Conservation (phyloP, 2,888 invertebrate genomes). For the Heptascelio sp. region DNA sequence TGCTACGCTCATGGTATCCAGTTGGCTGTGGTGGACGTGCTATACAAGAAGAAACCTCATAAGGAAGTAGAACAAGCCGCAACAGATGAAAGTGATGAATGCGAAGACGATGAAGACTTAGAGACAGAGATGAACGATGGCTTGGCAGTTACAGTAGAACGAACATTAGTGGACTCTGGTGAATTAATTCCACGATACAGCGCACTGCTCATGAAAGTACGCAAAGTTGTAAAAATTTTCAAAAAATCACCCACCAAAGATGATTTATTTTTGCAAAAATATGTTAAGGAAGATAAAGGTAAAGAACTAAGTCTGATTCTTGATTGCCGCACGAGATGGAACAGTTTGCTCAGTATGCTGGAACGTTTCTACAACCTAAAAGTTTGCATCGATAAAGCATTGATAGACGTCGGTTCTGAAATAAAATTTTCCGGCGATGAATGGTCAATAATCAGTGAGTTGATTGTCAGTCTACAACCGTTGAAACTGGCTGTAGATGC, state of each 20-base stretch:
- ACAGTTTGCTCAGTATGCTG: slow-evolving; percentile 65
- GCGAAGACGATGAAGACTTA: no score
- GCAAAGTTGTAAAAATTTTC: slow-evolving; percentile 69
- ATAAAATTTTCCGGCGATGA: slow-evolving; percentile 22
- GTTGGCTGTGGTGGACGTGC: slow-evolving; percentile 23
- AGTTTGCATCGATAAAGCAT: slow-evolving; percentile 20
- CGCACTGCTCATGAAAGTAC: no score
- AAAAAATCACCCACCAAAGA: slow-evolving; percentile 69
- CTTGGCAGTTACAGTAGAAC: no score
- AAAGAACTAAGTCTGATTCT: slow-evolving; percentile 65
- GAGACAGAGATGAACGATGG: no score
- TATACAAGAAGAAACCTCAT: no score
- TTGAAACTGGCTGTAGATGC: slow-evolving; percentile 28
- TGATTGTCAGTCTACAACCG: slow-evolving; percentile 23
- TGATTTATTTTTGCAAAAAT: slow-evolving; percentile 60
- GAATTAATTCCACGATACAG: no score
- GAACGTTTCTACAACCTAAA: slow-evolving; percentile 32
- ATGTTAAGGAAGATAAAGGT: slow-evolving; percentile 62
- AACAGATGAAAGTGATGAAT: no score
- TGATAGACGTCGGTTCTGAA: slow-evolving; percentile 26
- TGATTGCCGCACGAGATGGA: slow-evolving; percentile 68
- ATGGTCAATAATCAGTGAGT: slow-evolving; percentile 14
- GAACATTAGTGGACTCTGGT: no score
- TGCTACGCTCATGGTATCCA: slow-evolving; percentile 72
- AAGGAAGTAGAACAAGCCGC: no score